Evolutionary conservation across 1,140 invertebrate genomes (phyloP), one percentile per base, ranked within the genome.

Genomic region (Nomia melanderi): DNA sequence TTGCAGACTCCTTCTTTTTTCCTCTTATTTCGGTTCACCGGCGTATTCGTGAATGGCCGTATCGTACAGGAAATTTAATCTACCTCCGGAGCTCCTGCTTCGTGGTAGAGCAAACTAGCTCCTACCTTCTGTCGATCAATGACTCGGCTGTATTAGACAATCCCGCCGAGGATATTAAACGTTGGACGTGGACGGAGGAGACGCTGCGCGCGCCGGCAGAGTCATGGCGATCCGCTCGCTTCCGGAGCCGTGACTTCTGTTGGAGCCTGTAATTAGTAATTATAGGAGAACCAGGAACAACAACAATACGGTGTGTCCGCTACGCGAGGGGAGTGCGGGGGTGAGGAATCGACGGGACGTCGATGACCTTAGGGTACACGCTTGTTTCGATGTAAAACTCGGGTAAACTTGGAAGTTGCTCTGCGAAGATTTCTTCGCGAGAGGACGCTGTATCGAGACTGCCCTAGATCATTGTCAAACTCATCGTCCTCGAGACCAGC

Each of bases 191-290:
- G 14, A 7, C 0, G 27, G 33, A 20, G n/a, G 1, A 14, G 53
- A 27, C 59, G 76, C 25, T 23, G 31, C 1, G 36, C 44, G 47
- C 31, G 14, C 12, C 41, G 31, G 23, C 33, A 44, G 56, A 62
- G 33, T 54, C 41, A 33, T 31, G 64, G 63, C 20, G 44, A 60
- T 20, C 9, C 14, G 50, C 71, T 63, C 62, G 70, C 77, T 84
- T 84, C 81, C 82, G 76, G 66, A 79, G 62, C 77, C 81, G 66
- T 83, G 81, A 84, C 82, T 83, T 84, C 82, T 84, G 56, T 75
- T 60, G 65, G 66, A 41, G 71, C 33, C 71, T 84, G 77, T 84
- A 84, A 84, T 84, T 84, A 83, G 66, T 79, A 70, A 74, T 75
- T 83, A 84, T 72, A 75, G 81, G 64, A 57, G 77, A 69, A 70